phyloP scores from a whole-genome alignment of 2,797 vertebrate species.

The Platyrinchus mystaceus region DNA sequence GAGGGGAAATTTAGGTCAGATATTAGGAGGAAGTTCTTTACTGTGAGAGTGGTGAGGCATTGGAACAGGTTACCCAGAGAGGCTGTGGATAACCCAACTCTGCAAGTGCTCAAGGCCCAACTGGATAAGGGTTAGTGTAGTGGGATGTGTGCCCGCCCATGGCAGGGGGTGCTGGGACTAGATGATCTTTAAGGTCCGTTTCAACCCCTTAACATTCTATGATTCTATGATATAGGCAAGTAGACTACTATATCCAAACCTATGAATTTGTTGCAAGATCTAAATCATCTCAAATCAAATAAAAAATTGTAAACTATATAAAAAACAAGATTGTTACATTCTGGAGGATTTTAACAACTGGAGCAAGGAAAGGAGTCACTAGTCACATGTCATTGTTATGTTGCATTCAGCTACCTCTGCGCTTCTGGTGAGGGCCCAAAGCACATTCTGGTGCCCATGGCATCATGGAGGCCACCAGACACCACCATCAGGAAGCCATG shows the following conservation, averaged over 20 bases:
- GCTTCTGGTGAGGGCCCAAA: background rate
- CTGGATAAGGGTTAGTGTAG: background rate
- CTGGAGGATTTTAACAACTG: background rate
- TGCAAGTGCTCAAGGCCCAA: background rate
- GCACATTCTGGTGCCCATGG: background rate
- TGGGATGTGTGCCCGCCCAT: background rate
- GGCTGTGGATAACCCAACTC: background rate
- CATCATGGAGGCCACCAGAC: background rate
- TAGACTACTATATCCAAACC: background rate
- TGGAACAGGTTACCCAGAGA: background rate
- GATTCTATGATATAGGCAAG: background rate
- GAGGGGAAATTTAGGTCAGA: background rate
- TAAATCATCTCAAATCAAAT: background rate
- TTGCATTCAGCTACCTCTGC: background rate
- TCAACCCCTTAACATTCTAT: background rate
- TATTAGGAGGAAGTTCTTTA: background rate
- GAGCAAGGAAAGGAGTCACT: background rate
- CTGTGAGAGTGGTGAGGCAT: background rate
- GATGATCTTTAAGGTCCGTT: background rate
- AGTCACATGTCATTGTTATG: fast-evolving
- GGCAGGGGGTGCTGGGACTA: background rate
- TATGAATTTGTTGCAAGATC: fast-evolving
- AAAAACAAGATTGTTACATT: background rate
- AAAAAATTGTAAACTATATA: background rate
- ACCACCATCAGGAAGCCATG: fast-evolving